Conservation (phyloP, 2,888 invertebrate species). For the Lamellibrachia columna region DNA sequence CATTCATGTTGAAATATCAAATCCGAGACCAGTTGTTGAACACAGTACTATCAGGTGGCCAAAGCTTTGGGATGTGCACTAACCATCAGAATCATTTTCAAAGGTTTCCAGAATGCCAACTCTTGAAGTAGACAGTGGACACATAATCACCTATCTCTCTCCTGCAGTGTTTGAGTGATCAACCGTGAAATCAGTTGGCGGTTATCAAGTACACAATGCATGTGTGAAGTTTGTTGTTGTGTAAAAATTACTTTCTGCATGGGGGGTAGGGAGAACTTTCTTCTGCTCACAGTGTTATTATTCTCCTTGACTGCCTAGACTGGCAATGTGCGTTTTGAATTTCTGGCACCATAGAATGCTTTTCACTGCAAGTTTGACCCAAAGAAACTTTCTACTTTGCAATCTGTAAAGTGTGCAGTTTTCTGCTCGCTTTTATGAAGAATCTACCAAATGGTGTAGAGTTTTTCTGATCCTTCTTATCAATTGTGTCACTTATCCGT, state of each 20-base stretch:
- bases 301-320: neutral
- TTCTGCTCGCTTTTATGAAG: neutral
- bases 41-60: neutral
- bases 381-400: neutral
- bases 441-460: neutral
- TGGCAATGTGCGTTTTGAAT: neutral
- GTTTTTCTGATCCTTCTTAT: neutral
- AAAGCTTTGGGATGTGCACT: neutral
- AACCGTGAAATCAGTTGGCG: neutral
- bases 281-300: neutral
- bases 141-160: neutral
- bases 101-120: neutral
- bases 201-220: neutral
- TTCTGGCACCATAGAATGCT: neutral
- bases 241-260: slow-evolving; percentile 16
- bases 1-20: neutral
- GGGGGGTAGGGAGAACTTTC: neutral
- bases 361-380: neutral
- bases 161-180: neutral
- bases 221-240: neutral
- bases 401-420: neutral
- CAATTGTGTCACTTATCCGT: neutral
- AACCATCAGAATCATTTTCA: neutral
- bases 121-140: neutral
- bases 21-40: neutral